Percentiles rank a stretch among this genome's conserved stretches.
These are phyloP conservation scores for Dinomys branickii DNA, from an alignment of 2,113 vertebrate genomes.

Conservation along the genomic window DNA sequence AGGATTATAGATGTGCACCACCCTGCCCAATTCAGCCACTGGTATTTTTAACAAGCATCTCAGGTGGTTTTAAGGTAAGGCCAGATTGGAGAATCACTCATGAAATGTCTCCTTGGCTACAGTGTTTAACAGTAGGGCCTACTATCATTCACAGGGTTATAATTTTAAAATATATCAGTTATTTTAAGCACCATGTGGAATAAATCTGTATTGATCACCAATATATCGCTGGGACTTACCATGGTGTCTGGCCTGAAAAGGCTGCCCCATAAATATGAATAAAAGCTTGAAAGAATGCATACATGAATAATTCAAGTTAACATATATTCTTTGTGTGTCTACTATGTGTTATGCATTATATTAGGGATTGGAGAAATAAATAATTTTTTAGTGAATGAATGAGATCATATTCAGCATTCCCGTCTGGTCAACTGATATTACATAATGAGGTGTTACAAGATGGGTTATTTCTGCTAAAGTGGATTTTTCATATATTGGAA, in stretches of 20 bases:
- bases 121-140: not conserved
- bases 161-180: not conserved
- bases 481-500: constrained; percentile 15
- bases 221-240: not conserved
- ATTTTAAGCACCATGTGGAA: not conserved
- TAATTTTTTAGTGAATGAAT: constrained; percentile 6
- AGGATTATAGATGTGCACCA: not conserved
- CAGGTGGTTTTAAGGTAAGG: not conserved
- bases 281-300: not conserved
- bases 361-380: constrained; percentile 17
- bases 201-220: not conserved
- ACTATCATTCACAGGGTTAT: not conserved
- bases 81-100: not conserved
- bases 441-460: not conserved
- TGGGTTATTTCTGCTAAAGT: not conserved
- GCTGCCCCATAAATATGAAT: not conserved
- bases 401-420: not conserved
- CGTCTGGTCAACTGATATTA: not conserved
- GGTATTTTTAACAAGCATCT: not conserved
- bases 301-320: constrained; percentile 31
- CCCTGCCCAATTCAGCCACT: not conserved
- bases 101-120: not conserved
- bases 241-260: not conserved
- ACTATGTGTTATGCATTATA: not conserved
- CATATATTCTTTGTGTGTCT: not conserved